Evolutionary conservation across 2,888 invertebrate genomes (phyloP), one percentile per base, ranked within the genome.

Genomic region (Macrosoma leucophasiata): DNA sequence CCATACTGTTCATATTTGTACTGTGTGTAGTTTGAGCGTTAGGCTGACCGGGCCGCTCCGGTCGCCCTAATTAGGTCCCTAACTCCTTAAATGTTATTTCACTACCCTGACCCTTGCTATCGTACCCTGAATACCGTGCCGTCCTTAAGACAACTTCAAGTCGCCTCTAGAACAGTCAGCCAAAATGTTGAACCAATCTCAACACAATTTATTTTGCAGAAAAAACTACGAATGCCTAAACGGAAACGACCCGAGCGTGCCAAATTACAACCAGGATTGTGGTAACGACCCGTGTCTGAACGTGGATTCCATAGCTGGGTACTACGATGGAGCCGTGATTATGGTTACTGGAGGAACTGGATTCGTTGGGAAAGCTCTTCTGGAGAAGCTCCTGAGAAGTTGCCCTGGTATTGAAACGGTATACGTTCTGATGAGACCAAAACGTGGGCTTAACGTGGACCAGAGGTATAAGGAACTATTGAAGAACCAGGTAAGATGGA

Each of bases 341-440:
- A 56, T 88, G 20, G 73, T 89, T 20, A 87, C 87, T 11, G 91
- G 91, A 3, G 89, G 87, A 4, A 72, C 69, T 0, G 96, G 97
- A n/a, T 97, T 97, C 68, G 88, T 97, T 29, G 97, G 97, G 17
- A 97, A 97, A 77, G 95, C 95, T 0, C 79, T 98, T 2, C 79
- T 98, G 39, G 98, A 98, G 77, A 98, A 98, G 69, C 82, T 98
- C 6, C 82, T 98, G 12, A 87, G 97, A 58, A 91, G 93, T 32
- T 96, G 96, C 67, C 90, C 93, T 0, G 89, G 89, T 2, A 84
- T 98, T 9, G 86, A 88, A 20, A 88, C 86, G 6, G 89, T 98
- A 32, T 97, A 93, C 62, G 74, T 96, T 26, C 84, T 98, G 41
- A 90, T 97, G 65, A 86, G 97, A 39, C 84, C 88, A 0, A 92